Percentiles rank a stretch among this genome's conserved stretches.
Conservation (phyloP, 2,888 invertebrate genomes). For the Amiota minor region DNA sequence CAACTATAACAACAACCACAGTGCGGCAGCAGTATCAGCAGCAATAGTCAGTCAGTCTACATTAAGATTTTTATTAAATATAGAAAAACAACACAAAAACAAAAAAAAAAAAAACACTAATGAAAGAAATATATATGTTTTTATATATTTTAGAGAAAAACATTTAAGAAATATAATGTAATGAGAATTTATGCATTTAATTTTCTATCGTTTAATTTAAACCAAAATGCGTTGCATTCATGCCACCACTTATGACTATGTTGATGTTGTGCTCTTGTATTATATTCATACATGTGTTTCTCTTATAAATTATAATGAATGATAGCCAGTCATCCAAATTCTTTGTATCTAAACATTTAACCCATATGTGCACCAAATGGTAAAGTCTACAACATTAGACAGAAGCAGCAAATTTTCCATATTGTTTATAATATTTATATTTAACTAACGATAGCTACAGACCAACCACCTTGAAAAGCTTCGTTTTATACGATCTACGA, state of each 20-base stretch:
- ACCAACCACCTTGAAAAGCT: no score
- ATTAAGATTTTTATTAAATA: conserved; percentile 41
- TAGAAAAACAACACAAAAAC: conserved; percentile 48
- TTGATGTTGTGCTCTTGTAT: conserved; percentile 1
- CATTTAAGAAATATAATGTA: conserved; percentile 34
- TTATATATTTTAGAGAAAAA: conserved; percentile 43
- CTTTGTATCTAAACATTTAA: neutral
- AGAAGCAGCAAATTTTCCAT: no score
- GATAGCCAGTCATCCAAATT: no score
- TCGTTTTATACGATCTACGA: no score
- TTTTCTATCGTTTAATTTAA: conserved; percentile 25
- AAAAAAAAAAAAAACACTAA: conserved; percentile 37
- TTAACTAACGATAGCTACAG: no score
- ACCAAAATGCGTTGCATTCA: conserved; percentile 18
- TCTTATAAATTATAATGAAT: no score
- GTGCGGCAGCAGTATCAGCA: conserved; percentile 32
- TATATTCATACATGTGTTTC: no score
- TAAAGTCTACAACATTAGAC: neutral
- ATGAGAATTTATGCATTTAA: conserved; percentile 43
- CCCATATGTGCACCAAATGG: neutral
- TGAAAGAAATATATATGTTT: no score
- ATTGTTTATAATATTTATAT: no score
- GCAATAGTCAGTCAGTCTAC: conserved; percentile 32
- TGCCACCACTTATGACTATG: neutral
- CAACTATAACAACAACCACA: conserved; percentile 33